Base-by-base conservation (phyloP, 2,888 invertebrate genomes). In the Caenorhabditis macrosperma region DNA sequence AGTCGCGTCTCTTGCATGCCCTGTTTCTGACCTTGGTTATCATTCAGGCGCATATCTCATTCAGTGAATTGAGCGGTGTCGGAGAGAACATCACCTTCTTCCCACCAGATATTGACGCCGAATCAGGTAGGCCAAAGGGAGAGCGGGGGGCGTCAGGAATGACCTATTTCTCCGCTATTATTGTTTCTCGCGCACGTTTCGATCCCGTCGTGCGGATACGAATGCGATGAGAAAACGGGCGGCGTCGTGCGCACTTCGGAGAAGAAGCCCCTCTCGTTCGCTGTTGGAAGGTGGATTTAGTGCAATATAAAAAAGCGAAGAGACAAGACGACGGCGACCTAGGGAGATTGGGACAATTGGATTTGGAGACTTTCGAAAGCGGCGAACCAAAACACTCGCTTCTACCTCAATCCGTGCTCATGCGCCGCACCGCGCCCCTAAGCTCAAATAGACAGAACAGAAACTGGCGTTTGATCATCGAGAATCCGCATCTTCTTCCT, bases 61-160 rank as follows among this genome's bases (percentile, higher is more conserved):
- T 76, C 75, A 82, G 85, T 71, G 83, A 85, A 72, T 35, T 83
- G 57, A 85, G 82, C 46, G 90, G 89, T 24, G 81, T 90, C n/a
- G 90, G 90, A 24, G 90, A 90, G 76, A 89, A 88, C 71, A 89
- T 90, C 59, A 89, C 89, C 17, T 88, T 90, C 72, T 89, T 90
- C 67, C 89, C 90, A 2, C 74, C 66, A 26, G 80, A 85, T 30
- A 84, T 88, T 20, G 82, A 83, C 38, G 82, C 88, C 17, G 83
- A 84, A 41, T 69, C 78, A 77, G 82, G 84, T 84, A 20, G 17
- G 60, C 28, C 17, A 20, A 44, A n/a, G 17, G 17, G 44, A n/a
- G n/a, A n/a, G 38, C 38, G 9, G 12, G 9, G 38, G 12, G 7
- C 9, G 20, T 30, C 54, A 30, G 28, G 33, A 54, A 28, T 57